These are phyloP conservation scores for Palloptera scutellata DNA, from an alignment of 2,888 invertebrate genomes.

Conservation along the genomic window DNA sequence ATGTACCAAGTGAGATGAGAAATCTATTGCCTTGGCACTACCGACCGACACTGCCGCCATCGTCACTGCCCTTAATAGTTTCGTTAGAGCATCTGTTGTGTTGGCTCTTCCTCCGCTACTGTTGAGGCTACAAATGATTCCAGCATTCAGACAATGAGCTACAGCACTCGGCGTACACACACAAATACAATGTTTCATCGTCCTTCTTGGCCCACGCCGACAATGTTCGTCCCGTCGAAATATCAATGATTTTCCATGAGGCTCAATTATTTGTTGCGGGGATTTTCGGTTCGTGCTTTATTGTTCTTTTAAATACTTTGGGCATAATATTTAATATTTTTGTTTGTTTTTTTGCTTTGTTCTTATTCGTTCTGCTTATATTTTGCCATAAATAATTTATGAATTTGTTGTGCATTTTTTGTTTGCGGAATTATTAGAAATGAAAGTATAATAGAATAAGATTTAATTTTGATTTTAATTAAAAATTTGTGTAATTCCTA, in stretches of 20 bases:
- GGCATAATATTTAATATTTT: background rate
- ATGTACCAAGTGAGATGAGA: background rate
- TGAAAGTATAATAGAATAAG: slow-evolving; percentile 35
- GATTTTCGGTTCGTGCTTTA: slow-evolving; percentile 43
- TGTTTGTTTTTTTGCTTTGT: slow-evolving; percentile 5
- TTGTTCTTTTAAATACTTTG: slow-evolving; percentile 52
- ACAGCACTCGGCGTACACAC: no score
- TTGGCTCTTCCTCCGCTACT: background rate
- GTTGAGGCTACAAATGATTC: no score
- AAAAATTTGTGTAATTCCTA: slow-evolving; percentile 39
- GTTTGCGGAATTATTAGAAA: slow-evolving; percentile 46
- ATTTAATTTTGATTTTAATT: slow-evolving; percentile 57
- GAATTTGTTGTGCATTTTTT: slow-evolving; percentile 57
- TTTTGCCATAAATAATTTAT: slow-evolving; percentile 52
- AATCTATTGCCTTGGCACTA: background rate
- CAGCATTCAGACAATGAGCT: no score
- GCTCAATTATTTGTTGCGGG: slow-evolving; percentile 60
- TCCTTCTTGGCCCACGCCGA: background rate
- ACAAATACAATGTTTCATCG: no score
- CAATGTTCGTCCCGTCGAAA: slow-evolving; percentile 29
- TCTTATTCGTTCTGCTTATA: slow-evolving; percentile 43
- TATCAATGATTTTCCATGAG: slow-evolving; percentile 56
- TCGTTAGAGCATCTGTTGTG: slow-evolving; percentile 29
- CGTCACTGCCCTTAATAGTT: slow-evolving; percentile 19
- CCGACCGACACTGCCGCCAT: slow-evolving; percentile 3